Percentiles rank a stretch among this genome's conserved stretches.
Conservation (phyloP, 1,140 invertebrate species). For the Acromyrmex heyeri region DNA sequence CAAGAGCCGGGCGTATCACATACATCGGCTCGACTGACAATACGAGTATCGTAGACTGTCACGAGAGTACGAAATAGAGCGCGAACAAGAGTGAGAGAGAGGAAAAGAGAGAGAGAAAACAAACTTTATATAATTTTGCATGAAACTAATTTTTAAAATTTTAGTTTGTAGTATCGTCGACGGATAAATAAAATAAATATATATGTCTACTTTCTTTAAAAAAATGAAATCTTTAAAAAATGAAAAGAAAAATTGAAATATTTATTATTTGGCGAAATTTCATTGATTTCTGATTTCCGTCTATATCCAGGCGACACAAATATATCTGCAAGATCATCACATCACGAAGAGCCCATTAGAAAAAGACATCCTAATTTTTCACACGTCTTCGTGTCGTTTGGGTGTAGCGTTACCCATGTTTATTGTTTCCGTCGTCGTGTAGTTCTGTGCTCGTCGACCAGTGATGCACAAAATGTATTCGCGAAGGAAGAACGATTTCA, state of each 20-base stretch:
- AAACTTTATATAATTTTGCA: constrained; percentile 79
- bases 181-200: constrained; percentile 79
- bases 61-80: constrained; percentile 65
- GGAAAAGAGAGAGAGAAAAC: constrained; percentile 71
- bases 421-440: constrained; percentile 46
- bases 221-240: background rate
- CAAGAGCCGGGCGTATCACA: constrained; percentile 51
- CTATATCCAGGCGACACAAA: constrained; percentile 51
- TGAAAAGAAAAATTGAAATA: background rate
- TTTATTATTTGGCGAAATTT: constrained; percentile 26
- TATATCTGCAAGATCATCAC: background rate
- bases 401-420: constrained; percentile 12
- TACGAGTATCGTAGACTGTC: constrained; percentile 54
- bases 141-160: constrained; percentile 81
- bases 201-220: constrained; percentile 77
- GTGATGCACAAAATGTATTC: constrained; percentile 27
- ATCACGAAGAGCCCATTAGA: background rate
- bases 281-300: constrained; percentile 30
- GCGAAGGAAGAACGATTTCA: constrained; percentile 4
- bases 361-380: background rate
- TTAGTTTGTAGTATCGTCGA: constrained; percentile 81
- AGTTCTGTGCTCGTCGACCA: constrained; percentile 14
- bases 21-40: constrained; percentile 59
- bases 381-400: constrained; percentile 39
- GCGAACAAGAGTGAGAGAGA: constrained; percentile 53